phyloP scores from a whole-genome alignment of 2,113 vertebrate species.

The Halichoeres trimaculatus region DNA sequence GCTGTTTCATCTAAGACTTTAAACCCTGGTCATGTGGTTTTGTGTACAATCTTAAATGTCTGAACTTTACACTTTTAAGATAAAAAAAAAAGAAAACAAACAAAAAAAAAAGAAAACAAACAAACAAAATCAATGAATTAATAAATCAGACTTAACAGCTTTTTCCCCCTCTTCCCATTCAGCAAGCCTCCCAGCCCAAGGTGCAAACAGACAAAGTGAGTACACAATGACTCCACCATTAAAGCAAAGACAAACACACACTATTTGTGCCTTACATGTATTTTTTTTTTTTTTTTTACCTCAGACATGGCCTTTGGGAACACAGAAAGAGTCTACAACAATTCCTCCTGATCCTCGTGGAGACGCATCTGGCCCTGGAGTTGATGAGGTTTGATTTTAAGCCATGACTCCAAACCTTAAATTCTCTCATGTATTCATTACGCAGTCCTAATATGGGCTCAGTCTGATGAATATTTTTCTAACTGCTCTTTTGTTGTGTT shows the following conservation, averaged over 20 bases:
- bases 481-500: background rate
- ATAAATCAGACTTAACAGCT: background rate
- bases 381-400: slow-evolving; percentile 70
- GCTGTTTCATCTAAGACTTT: background rate
- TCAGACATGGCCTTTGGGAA: slow-evolving; percentile 65
- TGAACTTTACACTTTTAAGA: too few species aligned
- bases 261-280: background rate
- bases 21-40: background rate
- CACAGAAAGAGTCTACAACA: slow-evolving; percentile 63
- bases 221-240: background rate
- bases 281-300: background rate
- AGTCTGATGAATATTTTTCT: background rate
- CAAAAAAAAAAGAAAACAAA: too few species aligned
- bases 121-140: too few species aligned
- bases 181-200: slow-evolving; percentile 68
- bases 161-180: slow-evolving; percentile 30
- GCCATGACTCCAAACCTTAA: background rate
- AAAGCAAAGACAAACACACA: background rate
- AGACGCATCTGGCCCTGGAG: slow-evolving; percentile 71
- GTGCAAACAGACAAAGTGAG: slow-evolving; percentile 67
- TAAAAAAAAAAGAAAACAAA: too few species aligned
- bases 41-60: too few species aligned
- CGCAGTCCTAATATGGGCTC: background rate
- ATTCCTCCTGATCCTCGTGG: slow-evolving; percentile 77
- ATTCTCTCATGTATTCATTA: background rate